Base-by-base conservation (phyloP, 2,888 invertebrate genomes). In the Anticlea derivata region DNA sequence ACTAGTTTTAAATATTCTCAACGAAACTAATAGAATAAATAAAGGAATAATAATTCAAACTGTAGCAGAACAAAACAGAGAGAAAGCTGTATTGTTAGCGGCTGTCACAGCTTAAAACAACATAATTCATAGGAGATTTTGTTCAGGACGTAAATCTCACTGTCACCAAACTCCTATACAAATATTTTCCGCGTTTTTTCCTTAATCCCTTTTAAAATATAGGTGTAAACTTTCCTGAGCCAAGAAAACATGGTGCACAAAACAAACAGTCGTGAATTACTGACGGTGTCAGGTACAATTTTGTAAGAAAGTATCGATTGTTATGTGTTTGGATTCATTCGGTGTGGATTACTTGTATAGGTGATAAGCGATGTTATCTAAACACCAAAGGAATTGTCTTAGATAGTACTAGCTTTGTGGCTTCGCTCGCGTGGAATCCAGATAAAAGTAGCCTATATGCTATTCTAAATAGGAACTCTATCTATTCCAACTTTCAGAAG, bases 21-120 rank as follows among this genome's bases (percentile, higher is more conserved):
- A 12, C 5, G 1, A 24, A 10, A 12, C 26, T 33, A 38, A 51
- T 34, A 0, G 8, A 33, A 50, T 43, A 48, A 27, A 48, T 46
- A 50, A 47, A 50, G 44, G 33, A 57, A 51, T 44, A 53, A 41
- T 52, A n/a, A n/a, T 72, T 33, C 37, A 3, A 47, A 47, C 68
- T 66, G 65, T 67, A 69, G 62, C 63, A 62, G 60, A 69, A 73
- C 78, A 73, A 41, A 41, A 13, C 40, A 70, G 23, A 69, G 72
- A 75, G 76, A 76, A 78, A 74, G 73, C 76, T 75, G 78, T 78
- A 82, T 83, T 82, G 80, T 80, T 76, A 78, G 76, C 78, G 78
- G 77, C 77, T 83, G 82, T 81, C 80, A 70, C 74, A 59, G 63
- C 68, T 72, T 73, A 75, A 74, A 77, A 74, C 66, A 73, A 75